Conservation (phyloP, 2,797 vertebrate species). For the Gila robusta region DNA sequence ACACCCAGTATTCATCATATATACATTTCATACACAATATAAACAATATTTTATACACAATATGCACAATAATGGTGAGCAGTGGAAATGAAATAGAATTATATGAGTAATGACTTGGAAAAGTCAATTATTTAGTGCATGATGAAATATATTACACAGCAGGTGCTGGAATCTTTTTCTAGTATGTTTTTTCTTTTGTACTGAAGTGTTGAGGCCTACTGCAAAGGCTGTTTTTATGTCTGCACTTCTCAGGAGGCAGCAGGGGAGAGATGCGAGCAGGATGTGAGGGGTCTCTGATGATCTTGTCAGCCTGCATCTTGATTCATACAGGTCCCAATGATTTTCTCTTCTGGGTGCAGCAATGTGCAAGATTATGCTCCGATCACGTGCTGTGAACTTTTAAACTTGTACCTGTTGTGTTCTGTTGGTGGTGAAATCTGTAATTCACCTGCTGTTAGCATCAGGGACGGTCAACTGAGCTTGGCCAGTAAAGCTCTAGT, state of each 20-base stretch:
- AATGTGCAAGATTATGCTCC: neutral
- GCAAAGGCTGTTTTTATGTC: neutral
- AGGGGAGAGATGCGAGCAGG: neutral
- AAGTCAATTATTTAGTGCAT: neutral
- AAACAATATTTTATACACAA: neutral
- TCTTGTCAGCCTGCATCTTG: neutral
- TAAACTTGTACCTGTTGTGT: slow-evolving; percentile 1
- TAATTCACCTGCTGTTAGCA: neutral
- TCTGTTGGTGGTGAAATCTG: neutral
- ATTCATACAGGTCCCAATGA: neutral
- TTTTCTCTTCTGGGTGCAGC: neutral
- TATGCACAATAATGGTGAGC: no score
- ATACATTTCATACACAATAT: no score
- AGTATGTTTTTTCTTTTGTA: neutral
- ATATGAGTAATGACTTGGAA: neutral
- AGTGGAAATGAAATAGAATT: neutral
- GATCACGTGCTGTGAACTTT: neutral
- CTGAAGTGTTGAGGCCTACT: neutral
- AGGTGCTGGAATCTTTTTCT: neutral
- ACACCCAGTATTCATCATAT: no score
- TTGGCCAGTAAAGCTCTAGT: neutral
- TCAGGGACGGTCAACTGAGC: neutral
- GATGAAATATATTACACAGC: neutral
- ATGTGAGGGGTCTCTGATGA: slow-evolving; percentile 7
- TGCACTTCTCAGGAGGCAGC: neutral